These are phyloP conservation scores for Oithona nana DNA, from an alignment of 2,888 invertebrate genomes.

Conservation along the genomic window DNA sequence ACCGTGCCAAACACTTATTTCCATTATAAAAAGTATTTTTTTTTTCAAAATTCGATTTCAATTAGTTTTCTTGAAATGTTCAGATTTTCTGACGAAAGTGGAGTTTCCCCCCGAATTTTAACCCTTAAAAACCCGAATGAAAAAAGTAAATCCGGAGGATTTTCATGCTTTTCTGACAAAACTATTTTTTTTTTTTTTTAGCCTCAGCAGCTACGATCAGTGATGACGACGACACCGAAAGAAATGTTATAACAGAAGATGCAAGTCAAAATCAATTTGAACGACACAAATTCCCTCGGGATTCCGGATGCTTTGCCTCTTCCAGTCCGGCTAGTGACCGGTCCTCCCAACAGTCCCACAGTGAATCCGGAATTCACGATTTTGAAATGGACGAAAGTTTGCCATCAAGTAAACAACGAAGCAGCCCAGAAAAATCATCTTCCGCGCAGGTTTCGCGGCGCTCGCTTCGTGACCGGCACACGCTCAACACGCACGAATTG, in stretches of 20 bases:
- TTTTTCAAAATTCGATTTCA: too few species aligned
- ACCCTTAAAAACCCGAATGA: too few species aligned
- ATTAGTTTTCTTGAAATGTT: too few species aligned
- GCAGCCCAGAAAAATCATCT: neutral
- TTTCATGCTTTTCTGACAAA: too few species aligned
- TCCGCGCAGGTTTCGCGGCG: neutral
- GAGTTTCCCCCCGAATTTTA: too few species aligned
- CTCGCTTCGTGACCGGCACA: neutral
- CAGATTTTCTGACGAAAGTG: too few species aligned
- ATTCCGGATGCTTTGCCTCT: constrained; percentile 4
- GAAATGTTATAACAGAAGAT: neutral
- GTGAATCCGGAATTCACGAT: neutral
- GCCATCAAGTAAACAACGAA: neutral
- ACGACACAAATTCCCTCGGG: neutral
- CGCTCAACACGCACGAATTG: neutral
- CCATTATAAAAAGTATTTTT: too few species aligned
- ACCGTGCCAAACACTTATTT: too few species aligned
- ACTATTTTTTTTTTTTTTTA: too few species aligned
- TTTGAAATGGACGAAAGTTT: neutral
- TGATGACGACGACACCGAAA: neutral
- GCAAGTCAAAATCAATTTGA: neutral
- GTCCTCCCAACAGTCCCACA: neutral
- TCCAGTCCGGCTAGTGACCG: neutral
- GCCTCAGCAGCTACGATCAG: neutral
- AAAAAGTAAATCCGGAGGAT: too few species aligned